Evolutionary conservation across 2,113 vertebrate genomes (phyloP), one percentile per base, ranked within the genome.

Genomic region (Prionailurus bengalensis): DNA sequence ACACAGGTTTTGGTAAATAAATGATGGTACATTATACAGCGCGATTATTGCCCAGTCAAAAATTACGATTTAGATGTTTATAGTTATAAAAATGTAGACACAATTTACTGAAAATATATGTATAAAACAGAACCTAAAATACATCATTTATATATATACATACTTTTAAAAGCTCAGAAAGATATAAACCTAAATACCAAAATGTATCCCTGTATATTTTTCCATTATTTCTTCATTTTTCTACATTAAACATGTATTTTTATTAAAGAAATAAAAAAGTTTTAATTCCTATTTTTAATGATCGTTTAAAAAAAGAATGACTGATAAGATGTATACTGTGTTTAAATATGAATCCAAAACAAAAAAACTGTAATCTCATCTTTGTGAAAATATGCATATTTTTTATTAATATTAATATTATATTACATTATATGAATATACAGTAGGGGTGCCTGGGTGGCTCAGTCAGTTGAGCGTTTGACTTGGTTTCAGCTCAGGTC

Each of bases 181-280:
- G 11, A 92, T 51, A 66, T 4, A 90, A 65, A 92, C 14, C 8
- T 61, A 94, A 76, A 92, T 42, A 88, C 61, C 16, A 92, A 97
- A 94, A 86, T 0, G 0, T 78, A 36, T 82, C 65, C 63, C 15
- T 86, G 9, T 36, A n/a, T 61, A 19, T 81, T 93, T 84, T 88
- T 80, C 42, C 31, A 81, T 55, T 91, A n/a, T 63, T 87, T 78
- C 53, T 97, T 86, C 39, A 71, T 21, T 71, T 80, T 74, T 82
- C 27, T 33, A 31, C 11, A 74, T 45, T 65, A 85, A 73, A 70
- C 65, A 51, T 45, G 65, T 53, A 70, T 94, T 81, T 89, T 68
- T 74, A 79, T 79, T 84, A 78, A 85, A 88, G 16, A 97, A 97
- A 95, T 83, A 33, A 58, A 95, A 55, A 95, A 36, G 3, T 19